Base-by-base conservation (phyloP, 2,888 invertebrate species). In the Priocnemis perturbator region DNA sequence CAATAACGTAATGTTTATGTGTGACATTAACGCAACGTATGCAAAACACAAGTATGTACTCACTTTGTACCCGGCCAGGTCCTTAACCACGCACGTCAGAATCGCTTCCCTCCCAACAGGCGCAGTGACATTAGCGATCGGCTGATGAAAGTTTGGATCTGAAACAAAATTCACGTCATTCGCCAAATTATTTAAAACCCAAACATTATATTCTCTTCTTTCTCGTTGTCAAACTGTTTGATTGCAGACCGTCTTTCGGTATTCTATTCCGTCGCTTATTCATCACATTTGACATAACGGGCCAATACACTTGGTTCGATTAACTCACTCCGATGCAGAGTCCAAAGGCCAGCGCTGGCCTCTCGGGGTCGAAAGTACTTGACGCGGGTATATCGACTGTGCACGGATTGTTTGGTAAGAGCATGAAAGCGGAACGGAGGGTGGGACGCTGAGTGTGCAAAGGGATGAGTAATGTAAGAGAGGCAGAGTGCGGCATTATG, bases 21-120 rank as follows among this genome's bases (percentile, higher is more conserved):
- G 4, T 37, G 14, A n/a, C 37, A 37, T 37, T 1, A 9, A 11
- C 37, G 37, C 37, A 37, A 11, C 7, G 7, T 37, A 11, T 11
- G 37, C 37, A 37, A 37, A 11, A 37, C 11, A 9, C 37, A 37
- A 11, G 7, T 4, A 3, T 26, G 26, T 37, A 37, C 37, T 88
- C 90, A 96, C 96, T 94, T 96, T 96, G 87, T 94, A 97, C 19
- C 93, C 91, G 67, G 93, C 94, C 69, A 97, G 92, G 89, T 96
- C 95, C 88, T 96, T 94, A 9, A 97, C 96, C 60, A 93, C 91
- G 87, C 96, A 97, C 59, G 94, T 93, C 61, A 97, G 91, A 61
- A 94, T 92, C 5, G 96, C 96, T 89, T 96, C 96, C 71, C 96
- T 92, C 55, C 96, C 96, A 64, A 96, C 93, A 15, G 96, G 94